Evolutionary conservation across 2,113 vertebrate genomes (phyloP).

Genomic region (Electrona antarctica): DNA sequence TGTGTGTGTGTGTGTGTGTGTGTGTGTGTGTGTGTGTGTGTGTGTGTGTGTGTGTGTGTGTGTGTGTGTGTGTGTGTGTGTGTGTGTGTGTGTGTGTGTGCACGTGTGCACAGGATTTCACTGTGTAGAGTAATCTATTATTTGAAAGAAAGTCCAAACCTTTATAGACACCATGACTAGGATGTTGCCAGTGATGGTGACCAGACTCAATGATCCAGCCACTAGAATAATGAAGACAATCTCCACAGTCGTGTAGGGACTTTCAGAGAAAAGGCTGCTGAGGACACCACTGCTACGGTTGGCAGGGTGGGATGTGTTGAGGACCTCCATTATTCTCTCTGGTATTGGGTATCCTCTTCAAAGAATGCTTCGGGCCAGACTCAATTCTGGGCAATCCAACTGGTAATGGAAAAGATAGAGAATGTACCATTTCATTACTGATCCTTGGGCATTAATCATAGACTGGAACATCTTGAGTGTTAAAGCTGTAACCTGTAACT

Average conservation of each 20-base stretch:
- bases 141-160: constrained; percentile 69
- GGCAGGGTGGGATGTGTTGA: constrained; percentile 49
- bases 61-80: too few relatives aligned
- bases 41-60: too few relatives aligned
- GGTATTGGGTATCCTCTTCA: constrained; percentile 27
- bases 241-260: constrained; percentile 87
- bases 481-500: too few relatives aligned
- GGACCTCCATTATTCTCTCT: constrained; percentile 68
- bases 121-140: too few relatives aligned
- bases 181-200: constrained; percentile 95
- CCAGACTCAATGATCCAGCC: constrained; percentile 89
- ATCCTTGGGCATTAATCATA: too few relatives aligned
- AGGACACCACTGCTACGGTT: constrained; percentile 36
- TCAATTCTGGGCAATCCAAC: constrained; percentile 33
- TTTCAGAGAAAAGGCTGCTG: constrained; percentile 57
- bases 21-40: too few relatives aligned
- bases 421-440: neutral
- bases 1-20: too few relatives aligned
- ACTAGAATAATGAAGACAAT: constrained; percentile 90
- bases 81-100: too few relatives aligned
- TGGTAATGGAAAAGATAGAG: constrained; percentile 25
- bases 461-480: too few relatives aligned
- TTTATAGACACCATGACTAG: constrained; percentile 98
- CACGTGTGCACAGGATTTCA: too few relatives aligned
- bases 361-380: constrained; percentile 29